Base-by-base conservation (phyloP, 2,113 vertebrate genomes). In the Mionectes macconnelli region DNA sequence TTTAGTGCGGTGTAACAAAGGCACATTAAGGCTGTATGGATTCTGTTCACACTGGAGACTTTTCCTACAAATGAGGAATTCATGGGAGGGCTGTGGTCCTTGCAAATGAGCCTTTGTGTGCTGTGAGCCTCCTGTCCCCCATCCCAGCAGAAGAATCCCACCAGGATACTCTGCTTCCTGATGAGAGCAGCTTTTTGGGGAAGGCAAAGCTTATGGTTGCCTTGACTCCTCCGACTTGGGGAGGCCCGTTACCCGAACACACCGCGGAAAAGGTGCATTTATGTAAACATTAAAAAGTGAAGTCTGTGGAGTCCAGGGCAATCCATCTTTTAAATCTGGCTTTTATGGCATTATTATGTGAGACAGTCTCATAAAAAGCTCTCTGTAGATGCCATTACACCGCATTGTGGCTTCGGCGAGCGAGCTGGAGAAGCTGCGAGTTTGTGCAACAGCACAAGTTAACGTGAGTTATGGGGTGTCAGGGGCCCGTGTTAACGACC, bases 401-500 rank as follows among this genome's bases (percentile, higher is more conserved):
- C 6, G 27, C 81, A 53, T 49, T 45, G 96, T 70, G 53, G 96
- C 97, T 96, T 96, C 96, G 56, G 97, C 87, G 60, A 97, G 88
- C 33, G 87, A 96, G 87, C 93, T 75, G 90, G 94, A 93, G 97
- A 90, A 97, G 93, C 96, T 89, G 95, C 44, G 96, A 97, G 97
- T 97, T 98, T 98, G 97, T 97, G 96, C 97, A 96, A 95, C 85
- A 95, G 97, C 94, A 97, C 98, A 96, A 94, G 97, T 97, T 98
- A 98, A 92, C 90, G 78, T 98, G 97, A 98, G 90, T 97, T 98
- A 97, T 97, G 95, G 96, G 59, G 96, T 98, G 97, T 98, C 97
- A 97, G 97, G 97, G 97, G 97, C 96, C 97, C 4, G 23, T 97
- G 97, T 96, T 98, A 98, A 98, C 85, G 91, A 98, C 97, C 94